phyloP scores from a whole-genome alignment of 2,888 invertebrate species.

The Protophormia terraenovae region DNA sequence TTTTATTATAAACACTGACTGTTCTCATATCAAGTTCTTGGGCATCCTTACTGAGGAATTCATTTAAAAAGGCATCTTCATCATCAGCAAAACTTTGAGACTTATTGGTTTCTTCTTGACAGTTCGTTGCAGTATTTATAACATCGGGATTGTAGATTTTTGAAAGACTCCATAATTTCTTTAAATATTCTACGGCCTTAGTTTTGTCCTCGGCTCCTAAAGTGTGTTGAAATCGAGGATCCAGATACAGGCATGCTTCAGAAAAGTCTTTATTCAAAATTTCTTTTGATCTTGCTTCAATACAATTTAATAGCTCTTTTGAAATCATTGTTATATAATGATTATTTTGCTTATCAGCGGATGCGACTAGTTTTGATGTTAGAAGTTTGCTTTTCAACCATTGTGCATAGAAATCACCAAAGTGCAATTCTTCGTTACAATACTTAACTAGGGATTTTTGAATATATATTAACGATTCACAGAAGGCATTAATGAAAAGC shows the following conservation, averaged over 20 bases:
- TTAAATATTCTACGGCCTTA: slow-evolving; percentile 40
- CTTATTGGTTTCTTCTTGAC: not conserved
- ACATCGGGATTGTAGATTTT: slow-evolving; percentile 29
- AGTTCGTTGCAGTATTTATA: not conserved
- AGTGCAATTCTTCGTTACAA: slow-evolving; percentile 24
- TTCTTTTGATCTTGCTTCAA: slow-evolving; percentile 28
- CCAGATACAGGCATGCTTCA: slow-evolving; percentile 50
- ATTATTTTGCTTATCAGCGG: not conserved
- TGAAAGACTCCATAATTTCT: slow-evolving; percentile 32
- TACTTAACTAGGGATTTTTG: slow-evolving; percentile 24
- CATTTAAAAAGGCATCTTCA: slow-evolving; percentile 43
- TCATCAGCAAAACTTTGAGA: slow-evolving; percentile 1
- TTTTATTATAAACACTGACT: not conserved
- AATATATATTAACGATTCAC: not conserved
- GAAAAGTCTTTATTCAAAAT: slow-evolving; percentile 8
- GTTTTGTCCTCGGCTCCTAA: slow-evolving; percentile 17
- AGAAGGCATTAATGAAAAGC: slow-evolving; percentile 28
- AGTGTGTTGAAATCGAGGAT: slow-evolving; percentile 53
- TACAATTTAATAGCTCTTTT: slow-evolving; percentile 7
- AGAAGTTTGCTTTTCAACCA: slow-evolving; percentile 51
- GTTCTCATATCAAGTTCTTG: not conserved
- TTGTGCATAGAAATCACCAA: slow-evolving; percentile 44
- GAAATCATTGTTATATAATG: slow-evolving; percentile 13
- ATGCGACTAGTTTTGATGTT: not conserved
- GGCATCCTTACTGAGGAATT: slow-evolving; percentile 20